Percentiles rank a stretch among this genome's conserved stretches.
Evolutionary conservation across 2,113 vertebrate genomes (phyloP).

Genomic region (Orycteropus afer): DNA sequence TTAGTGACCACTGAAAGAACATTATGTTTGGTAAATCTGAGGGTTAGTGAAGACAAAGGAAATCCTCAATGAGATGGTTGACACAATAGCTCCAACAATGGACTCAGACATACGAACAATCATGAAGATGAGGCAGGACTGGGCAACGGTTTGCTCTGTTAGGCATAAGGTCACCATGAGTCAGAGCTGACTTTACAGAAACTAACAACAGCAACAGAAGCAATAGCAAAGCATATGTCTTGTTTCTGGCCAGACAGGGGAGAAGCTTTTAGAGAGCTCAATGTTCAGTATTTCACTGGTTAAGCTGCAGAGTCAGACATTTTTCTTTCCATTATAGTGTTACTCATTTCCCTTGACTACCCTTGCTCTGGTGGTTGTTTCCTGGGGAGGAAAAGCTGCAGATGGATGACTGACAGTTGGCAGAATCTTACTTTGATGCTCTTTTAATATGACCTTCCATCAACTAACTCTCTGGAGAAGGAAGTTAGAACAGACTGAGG

Average conservation of each 20-base stretch:
- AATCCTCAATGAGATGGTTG: no score
- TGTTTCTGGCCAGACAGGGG: neutral
- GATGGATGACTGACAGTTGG: neutral
- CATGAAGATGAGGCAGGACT: no score
- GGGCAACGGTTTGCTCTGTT: no score
- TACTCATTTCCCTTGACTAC: neutral
- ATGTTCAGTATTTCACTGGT: neutral
- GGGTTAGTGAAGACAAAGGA: no score
- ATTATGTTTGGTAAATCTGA: no score
- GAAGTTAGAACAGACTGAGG: constrained; percentile 5
- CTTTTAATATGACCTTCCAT: neutral
- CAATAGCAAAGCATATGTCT: neutral
- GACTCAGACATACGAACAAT: no score
- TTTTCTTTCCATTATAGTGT: neutral
- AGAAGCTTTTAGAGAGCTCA: neutral
- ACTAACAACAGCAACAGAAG: no score
- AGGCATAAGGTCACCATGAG: no score
- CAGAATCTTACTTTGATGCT: neutral
- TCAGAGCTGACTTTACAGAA: no score
- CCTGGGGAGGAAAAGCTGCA: neutral
- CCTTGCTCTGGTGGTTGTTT: neutral
- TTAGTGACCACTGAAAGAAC: neutral
- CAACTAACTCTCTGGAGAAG: neutral
- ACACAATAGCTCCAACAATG: no score
- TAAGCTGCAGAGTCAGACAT: neutral